Evolutionary conservation across 2,888 invertebrate species (phyloP).

Genomic region (Ethmia dodecea): DNA sequence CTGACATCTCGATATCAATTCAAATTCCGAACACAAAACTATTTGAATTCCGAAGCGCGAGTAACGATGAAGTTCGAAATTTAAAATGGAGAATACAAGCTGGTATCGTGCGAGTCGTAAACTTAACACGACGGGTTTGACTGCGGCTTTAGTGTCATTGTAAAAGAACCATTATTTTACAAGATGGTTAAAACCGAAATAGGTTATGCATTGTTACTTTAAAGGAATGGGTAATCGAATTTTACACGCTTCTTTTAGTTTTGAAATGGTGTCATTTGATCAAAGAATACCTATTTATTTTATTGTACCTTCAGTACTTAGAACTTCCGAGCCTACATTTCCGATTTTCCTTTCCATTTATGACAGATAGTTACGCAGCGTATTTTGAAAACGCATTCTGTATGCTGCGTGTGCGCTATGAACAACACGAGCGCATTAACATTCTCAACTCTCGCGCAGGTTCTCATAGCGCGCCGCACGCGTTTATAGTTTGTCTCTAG

Average conservation of each 20-base stretch:
- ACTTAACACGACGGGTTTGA: conserved; percentile 24
- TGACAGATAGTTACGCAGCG: conserved; percentile 39
- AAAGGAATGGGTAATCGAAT: not conserved
- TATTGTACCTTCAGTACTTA: too few species aligned
- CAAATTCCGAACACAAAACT: conserved; percentile 31
- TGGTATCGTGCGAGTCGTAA: conserved; percentile 26
- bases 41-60: conserved; percentile 6
- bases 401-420: conserved; percentile 55
- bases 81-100: conserved; percentile 27
- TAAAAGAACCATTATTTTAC: conserved; percentile 24
- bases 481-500: not conserved
- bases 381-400: conserved; percentile 45
- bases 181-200: conserved; percentile 18
- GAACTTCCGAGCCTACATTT: too few species aligned
- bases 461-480: conserved; percentile 59
- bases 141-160: conserved; percentile 22
- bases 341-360: too few species aligned
- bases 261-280: too few species aligned
- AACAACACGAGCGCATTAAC: conserved; percentile 69
- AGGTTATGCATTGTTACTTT: conserved; percentile 7
- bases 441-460: conserved; percentile 60
- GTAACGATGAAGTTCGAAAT: conserved; percentile 26
- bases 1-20: conserved; percentile 20
- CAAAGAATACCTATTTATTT: too few species aligned
- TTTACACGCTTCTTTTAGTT: not conserved